Percentiles rank a stretch among this genome's conserved stretches.
Evolutionary conservation across 2,797 vertebrate genomes (phyloP).

Genomic region (Acestrorhynchus altus): DNA sequence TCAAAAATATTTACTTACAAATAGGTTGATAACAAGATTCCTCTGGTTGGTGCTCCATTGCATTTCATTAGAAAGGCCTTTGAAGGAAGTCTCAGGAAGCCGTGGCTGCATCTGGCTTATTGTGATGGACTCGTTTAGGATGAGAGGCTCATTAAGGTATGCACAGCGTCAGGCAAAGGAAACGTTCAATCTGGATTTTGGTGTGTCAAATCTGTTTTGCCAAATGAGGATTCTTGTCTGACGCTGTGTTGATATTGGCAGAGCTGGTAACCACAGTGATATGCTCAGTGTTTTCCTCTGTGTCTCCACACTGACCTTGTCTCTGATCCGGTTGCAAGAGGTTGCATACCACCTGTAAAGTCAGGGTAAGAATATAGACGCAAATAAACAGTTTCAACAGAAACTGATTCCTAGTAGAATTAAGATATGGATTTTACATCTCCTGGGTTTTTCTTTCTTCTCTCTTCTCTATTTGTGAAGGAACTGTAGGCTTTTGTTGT

Average conservation of each 20-base stretch:
- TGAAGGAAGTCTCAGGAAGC: neutral
- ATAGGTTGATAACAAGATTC: conserved; percentile 1
- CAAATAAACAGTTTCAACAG: neutral
- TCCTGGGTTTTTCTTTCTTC: conserved; percentile 14
- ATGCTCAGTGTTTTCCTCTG: conserved; percentile 5
- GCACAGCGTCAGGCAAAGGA: conserved; percentile 5
- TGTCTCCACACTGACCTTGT: conserved; percentile 21
- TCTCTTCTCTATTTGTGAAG: neutral
- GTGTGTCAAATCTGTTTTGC: conserved; percentile 35
- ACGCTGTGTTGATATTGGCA: conserved; percentile 50
- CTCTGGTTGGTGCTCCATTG: neutral
- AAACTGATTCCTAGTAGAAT: neutral
- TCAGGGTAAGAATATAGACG: neutral
- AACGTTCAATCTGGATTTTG: conserved; percentile 38
- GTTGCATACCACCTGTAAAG: neutral
- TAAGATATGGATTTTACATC: neutral
- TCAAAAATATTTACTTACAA: conserved; percentile 35
- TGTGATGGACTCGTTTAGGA: neutral
- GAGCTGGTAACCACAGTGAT: conserved; percentile 26
- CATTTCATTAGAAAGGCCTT: neutral
- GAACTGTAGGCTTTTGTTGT: neutral
- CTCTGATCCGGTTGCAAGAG: conserved; percentile 12
- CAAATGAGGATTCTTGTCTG: conserved; percentile 53
- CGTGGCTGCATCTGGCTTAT: neutral
- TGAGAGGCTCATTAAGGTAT: neutral